These are phyloP conservation scores for Callosobruchus maculatus DNA, from an alignment of 2,888 invertebrate genomes.

Conservation along the genomic window DNA sequence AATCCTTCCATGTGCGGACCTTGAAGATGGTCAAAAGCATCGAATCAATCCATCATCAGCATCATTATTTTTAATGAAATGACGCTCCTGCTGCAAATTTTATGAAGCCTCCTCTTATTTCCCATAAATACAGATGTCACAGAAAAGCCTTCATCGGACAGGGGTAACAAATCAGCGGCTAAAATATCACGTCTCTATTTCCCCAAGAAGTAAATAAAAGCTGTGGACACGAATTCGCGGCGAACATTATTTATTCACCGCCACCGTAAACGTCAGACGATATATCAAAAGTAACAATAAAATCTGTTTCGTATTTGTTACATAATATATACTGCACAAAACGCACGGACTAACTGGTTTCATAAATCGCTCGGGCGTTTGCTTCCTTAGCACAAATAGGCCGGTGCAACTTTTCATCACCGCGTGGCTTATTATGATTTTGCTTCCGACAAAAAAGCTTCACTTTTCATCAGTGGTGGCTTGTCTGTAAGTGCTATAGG, in stretches of 20 bases:
- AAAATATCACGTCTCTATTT: neutral
- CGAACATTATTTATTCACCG: neutral
- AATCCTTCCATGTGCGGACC: too few species aligned
- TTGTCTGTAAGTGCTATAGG: too few species aligned
- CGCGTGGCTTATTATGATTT: neutral
- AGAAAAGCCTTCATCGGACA: neutral
- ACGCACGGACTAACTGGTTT: conserved; percentile 20
- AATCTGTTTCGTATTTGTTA: conserved; percentile 22
- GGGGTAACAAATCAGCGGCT: neutral
- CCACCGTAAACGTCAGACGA: conserved; percentile 1
- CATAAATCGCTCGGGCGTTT: conserved; percentile 15
- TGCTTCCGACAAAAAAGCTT: too few species aligned
- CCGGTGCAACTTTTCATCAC: neutral
- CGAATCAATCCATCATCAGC: too few species aligned
- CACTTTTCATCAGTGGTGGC: too few species aligned
- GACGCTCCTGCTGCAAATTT: too few species aligned
- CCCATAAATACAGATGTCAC: neutral
- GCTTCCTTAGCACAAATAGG: neutral
- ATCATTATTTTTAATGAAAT: too few species aligned
- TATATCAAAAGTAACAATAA: conserved; percentile 16
- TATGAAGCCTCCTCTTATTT: too few species aligned
- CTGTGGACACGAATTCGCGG: neutral
- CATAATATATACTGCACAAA: conserved; percentile 17
- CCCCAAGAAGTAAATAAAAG: neutral
- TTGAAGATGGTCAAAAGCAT: too few species aligned